Evolutionary conservation across 1,140 invertebrate species (phyloP), one percentile per base, ranked within the genome.

Genomic region (Tenebrio molitor): DNA sequence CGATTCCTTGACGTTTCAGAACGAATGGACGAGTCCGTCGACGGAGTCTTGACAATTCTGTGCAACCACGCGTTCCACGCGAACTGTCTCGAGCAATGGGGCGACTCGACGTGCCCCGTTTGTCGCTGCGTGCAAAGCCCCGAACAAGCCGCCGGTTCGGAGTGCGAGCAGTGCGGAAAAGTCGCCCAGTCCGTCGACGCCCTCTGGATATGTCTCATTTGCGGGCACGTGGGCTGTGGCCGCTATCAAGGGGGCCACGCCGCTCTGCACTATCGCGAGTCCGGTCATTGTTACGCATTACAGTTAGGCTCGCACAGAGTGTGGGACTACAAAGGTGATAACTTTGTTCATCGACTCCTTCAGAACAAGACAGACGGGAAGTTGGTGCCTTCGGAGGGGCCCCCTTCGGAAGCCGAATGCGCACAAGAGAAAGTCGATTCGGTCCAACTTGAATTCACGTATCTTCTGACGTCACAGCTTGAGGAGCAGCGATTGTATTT

Each of bases 31-130:
- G 97, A 99, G 84, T 96, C 94, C 73, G 95, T 99, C 0, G 97
- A 99, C 84, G 97, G 97, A 1, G 93, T 99, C 74, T 86, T 99
- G 65, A 99, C 97, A 2, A 98, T 99, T 79, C 87, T 99, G 25
- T 99, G 98, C 82, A 99, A 99, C 86, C 98, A 99, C 85, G 93
- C 96, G 0, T 99, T 99, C 84, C 98, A 99, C 85, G 91, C 94
- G 12, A 91, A 91, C 76, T 99, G 98, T 84, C 85, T 99, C 23
- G 90, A 94, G 64, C 94, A 99, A 83, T 99, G 98, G 97, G 91
- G 93, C n/a, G 97, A 98, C 83, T 95, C 93, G 15, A 96, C 91
- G 10, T 92, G 91, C 79, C 91, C 91, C 0, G 90, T 92, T 69
- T 76, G 73, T 71, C 74, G 82, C 7, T 96, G 94, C 82, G 92